Conservation (phyloP, 2,797 vertebrate species). For the Neoniphon sammara region DNA sequence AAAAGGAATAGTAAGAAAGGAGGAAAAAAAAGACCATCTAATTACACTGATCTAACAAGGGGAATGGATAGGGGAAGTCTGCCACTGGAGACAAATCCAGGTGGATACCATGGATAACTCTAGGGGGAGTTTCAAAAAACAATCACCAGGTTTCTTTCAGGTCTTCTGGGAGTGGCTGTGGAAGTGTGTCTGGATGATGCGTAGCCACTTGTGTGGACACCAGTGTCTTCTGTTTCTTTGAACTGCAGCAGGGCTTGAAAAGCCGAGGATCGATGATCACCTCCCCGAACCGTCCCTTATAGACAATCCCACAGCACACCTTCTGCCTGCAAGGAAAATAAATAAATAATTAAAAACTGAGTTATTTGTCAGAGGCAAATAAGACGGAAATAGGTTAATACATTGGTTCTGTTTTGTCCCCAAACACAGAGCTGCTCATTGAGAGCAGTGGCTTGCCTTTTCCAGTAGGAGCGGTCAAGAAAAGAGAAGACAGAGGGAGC, state of each 20-base stretch:
- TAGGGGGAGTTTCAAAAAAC: conserved; percentile 51
- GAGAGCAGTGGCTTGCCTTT: conserved; percentile 70
- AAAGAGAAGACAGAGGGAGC: conserved; percentile 84
- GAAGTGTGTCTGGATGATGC: conserved; percentile 72
- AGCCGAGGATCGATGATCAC: conserved; percentile 88
- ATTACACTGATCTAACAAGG: conserved; percentile 63
- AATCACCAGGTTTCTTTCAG: conserved; percentile 84
- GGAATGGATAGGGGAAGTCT: conserved; percentile 78
- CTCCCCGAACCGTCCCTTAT: conserved; percentile 87
- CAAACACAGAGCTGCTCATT: not conserved
- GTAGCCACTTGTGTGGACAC: conserved; percentile 72
- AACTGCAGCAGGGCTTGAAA: conserved; percentile 88
- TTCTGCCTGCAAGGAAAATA: conserved; percentile 78
- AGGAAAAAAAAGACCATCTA: conserved; percentile 53
- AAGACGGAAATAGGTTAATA: not conserved
- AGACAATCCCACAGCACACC: conserved; percentile 88
- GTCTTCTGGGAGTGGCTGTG: conserved; percentile 72
- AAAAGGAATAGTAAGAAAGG: conserved; percentile 58
- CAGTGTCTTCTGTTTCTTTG: conserved; percentile 82
- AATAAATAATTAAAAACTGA: not conserved
- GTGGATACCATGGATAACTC: conserved; percentile 75
- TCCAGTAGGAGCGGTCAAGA: conserved; percentile 88
- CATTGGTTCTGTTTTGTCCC: too few relatives aligned
- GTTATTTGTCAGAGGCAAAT: not conserved
- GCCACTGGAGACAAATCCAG: conserved; percentile 89